These are phyloP conservation scores for Pogonomyrmex barbatus DNA, from an alignment of 1,140 invertebrate species.

Conservation along the genomic window DNA sequence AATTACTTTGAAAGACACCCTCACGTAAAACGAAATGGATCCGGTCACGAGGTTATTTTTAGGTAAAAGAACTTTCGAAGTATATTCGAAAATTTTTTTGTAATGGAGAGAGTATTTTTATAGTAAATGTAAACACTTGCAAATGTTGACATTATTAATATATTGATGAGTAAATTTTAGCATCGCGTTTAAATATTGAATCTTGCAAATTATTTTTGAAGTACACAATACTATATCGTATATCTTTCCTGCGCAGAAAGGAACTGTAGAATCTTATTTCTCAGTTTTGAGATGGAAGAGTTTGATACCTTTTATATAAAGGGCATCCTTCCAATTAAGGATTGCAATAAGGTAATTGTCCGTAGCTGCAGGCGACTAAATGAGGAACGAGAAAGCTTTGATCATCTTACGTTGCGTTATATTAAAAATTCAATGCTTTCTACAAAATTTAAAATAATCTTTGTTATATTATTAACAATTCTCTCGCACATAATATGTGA, in stretches of 20 bases:
- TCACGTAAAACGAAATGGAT: background rate
- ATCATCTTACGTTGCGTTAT: conserved; percentile 29
- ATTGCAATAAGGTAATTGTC: conserved; percentile 52
- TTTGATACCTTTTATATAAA: background rate
- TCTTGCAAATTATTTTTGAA: conserved; percentile 27
- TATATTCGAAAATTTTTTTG: background rate
- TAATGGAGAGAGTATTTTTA: background rate
- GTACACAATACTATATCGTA: background rate
- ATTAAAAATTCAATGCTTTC: background rate
- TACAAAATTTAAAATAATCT: conserved; percentile 35
- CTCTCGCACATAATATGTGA: background rate
- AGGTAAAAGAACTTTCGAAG: background rate
- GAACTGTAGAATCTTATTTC: background rate
- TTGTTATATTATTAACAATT: background rate
- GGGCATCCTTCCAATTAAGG: conserved; percentile 36
- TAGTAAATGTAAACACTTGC: background rate
- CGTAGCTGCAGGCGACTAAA: conserved; percentile 29
- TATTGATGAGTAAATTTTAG: background rate
- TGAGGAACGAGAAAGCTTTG: conserved; percentile 26
- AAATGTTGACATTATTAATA: background rate
- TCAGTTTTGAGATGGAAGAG: background rate
- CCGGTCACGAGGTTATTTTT: background rate
- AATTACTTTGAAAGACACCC: background rate
- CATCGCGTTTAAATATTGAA: background rate
- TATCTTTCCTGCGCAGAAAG: background rate